Conservation (phyloP, 1,140 invertebrate genomes). For the Zaprionus capensis region DNA sequence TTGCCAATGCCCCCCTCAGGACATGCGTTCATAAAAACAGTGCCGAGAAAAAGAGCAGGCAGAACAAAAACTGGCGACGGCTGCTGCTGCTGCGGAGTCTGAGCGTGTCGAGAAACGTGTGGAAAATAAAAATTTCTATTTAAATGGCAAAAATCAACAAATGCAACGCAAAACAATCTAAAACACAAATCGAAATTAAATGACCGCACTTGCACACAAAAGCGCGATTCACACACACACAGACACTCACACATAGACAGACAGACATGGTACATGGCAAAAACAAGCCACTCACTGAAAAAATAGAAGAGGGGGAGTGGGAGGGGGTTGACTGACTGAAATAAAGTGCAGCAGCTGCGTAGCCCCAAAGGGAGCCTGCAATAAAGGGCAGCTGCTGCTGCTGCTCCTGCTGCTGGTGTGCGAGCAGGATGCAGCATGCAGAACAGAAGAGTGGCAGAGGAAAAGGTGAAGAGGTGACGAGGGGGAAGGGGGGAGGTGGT, state of each 20-base stretch:
- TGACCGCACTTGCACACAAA: slow-evolving; percentile 83
- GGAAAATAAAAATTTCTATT: slow-evolving; percentile 83
- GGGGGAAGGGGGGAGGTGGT: background rate
- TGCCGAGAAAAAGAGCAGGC: slow-evolving; percentile 18
- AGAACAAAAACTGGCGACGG: slow-evolving; percentile 56
- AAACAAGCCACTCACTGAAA: slow-evolving; percentile 72
- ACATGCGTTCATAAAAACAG: slow-evolving; percentile 73
- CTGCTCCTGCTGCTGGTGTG: background rate
- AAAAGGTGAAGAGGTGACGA: background rate
- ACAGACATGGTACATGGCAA: slow-evolving; percentile 64
- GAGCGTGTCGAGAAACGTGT: slow-evolving; percentile 71
- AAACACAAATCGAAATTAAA: slow-evolving; percentile 84
- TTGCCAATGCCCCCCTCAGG: slow-evolving; percentile 58
- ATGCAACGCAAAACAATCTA: slow-evolving; percentile 83
- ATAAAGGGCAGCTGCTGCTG: slow-evolving; percentile 27
- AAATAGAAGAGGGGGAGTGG: slow-evolving; percentile 32
- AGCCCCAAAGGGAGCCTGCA: slow-evolving; percentile 45
- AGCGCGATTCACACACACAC: slow-evolving; percentile 53
- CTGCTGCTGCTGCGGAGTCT: slow-evolving; percentile 26
- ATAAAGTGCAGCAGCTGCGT: slow-evolving; percentile 81
- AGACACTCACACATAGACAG: slow-evolving; percentile 8
- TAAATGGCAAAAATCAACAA: slow-evolving; percentile 83
- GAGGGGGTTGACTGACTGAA: slow-evolving; percentile 68
- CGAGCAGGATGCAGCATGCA: background rate
- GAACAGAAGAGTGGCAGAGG: background rate